These are phyloP conservation scores for Bacillus rossius DNA, from an alignment of 1,140 invertebrate genomes.

Conservation along the genomic window DNA sequence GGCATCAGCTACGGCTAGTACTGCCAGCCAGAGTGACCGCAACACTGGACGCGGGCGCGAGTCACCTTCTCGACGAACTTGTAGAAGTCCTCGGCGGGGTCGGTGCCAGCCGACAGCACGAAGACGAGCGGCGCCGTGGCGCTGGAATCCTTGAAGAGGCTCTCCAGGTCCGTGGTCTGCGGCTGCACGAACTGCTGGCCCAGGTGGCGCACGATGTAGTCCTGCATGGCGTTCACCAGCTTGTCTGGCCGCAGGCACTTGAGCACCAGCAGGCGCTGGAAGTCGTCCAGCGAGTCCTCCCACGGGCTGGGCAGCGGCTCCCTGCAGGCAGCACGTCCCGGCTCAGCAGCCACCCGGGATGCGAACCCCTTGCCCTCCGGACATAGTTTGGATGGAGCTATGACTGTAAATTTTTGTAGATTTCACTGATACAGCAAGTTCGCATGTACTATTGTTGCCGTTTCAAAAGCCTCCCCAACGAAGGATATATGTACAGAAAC, in stretches of 20 bases:
- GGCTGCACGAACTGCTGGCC: constrained; percentile 61
- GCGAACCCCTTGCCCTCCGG: too few relatives aligned
- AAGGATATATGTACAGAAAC: too few relatives aligned
- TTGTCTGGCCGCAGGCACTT: constrained; percentile 70
- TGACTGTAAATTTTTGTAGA: too few relatives aligned
- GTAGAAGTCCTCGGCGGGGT: constrained; percentile 57
- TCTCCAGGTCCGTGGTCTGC: constrained; percentile 55
- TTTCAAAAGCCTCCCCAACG: too few relatives aligned
- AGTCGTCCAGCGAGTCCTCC: constrained; percentile 48
- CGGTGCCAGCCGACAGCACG: constrained; percentile 63
- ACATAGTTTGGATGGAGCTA: too few relatives aligned
- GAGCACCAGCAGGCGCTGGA: constrained; percentile 64
- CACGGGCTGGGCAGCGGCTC: constrained; percentile 50
- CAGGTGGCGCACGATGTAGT: constrained; percentile 52
- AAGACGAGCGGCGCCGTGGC: constrained; percentile 58
- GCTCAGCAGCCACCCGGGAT: too few relatives aligned
- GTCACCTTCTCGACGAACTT: constrained; percentile 58
- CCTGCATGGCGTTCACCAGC: constrained; percentile 61
- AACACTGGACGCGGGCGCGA: too few relatives aligned
- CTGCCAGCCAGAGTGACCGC: too few relatives aligned
- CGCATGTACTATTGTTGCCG: too few relatives aligned
- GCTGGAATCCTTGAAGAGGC: constrained; percentile 59
- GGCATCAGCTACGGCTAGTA: too few relatives aligned
- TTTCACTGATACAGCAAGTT: too few relatives aligned
- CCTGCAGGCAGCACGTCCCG: constrained; percentile 35